phyloP scores from a whole-genome alignment of 2,797 vertebrate genomes.

The Coranthus polyacanthus region DNA sequence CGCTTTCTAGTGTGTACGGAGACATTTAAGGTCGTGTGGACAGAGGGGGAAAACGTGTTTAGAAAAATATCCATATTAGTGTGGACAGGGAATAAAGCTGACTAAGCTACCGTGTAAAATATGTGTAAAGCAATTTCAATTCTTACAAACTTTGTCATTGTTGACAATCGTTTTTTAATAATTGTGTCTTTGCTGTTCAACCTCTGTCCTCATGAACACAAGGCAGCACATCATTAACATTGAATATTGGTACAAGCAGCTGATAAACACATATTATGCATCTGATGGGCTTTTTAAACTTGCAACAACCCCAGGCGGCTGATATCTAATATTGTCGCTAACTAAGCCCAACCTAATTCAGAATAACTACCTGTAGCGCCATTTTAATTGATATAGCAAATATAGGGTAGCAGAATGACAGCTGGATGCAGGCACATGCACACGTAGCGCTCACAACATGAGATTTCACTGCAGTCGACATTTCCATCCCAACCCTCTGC shows the following conservation, averaged over 20 bases:
- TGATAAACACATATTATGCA: slow-evolving; percentile 47
- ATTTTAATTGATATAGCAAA: slow-evolving; percentile 11
- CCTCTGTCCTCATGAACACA: slow-evolving; percentile 39
- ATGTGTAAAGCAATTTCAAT: not conserved
- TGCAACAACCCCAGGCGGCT: slow-evolving; percentile 25
- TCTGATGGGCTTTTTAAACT: slow-evolving; percentile 42
- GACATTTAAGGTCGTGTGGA: too few relatives aligned
- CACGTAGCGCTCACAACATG: not conserved
- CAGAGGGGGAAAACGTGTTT: too few relatives aligned
- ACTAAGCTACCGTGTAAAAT: slow-evolving; percentile 9
- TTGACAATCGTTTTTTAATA: slow-evolving; percentile 21
- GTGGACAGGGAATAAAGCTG: too few relatives aligned
- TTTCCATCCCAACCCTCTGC: slow-evolving; percentile 25
- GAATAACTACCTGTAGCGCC: slow-evolving; percentile 39
- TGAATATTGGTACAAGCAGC: slow-evolving; percentile 38
- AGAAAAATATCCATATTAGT: too few relatives aligned
- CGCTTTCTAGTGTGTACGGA: too few relatives aligned
- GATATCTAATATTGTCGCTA: slow-evolving; percentile 22
- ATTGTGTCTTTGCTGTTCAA: slow-evolving; percentile 8
- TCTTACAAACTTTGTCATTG: not conserved
- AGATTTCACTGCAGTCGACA: slow-evolving; percentile 25
- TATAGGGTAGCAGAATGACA: not conserved
- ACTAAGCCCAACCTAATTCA: slow-evolving; percentile 39
- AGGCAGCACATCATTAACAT: slow-evolving; percentile 40
- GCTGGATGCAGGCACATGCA: slow-evolving; percentile 12